Conservation (phyloP, 30 jellyfish, hydroid and myxozoan genomes). For the Hydra vulgaris region DNA sequence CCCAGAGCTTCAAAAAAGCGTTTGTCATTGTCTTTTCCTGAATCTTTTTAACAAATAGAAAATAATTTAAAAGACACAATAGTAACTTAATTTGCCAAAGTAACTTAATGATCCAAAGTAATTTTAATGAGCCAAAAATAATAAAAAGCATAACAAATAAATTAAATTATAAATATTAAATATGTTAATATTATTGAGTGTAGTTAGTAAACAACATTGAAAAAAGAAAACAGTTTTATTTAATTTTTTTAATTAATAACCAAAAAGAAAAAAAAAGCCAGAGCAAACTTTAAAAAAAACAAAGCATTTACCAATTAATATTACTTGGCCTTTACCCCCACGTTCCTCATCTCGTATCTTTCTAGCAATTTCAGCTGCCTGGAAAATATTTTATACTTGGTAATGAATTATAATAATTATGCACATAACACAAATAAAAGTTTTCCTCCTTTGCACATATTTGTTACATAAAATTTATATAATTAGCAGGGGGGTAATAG, state of each 20-base stretch:
- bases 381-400: not conserved
- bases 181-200: too few relatives aligned
- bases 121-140: not conserved
- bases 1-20: conserved; percentile 74
- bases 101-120: not conserved
- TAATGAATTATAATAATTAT: too few relatives aligned
- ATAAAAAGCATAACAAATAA: not conserved
- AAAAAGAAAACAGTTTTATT: too few relatives aligned
- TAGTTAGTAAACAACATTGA: too few relatives aligned
- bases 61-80: not conserved
- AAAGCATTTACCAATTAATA: conserved; percentile 63
- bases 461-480: too few relatives aligned
- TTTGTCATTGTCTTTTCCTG: conserved; percentile 75
- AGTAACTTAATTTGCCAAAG: not conserved
- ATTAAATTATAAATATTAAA: too few relatives aligned
- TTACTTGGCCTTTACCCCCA: conserved; percentile 82
- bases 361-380: conserved; percentile 96
- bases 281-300: too few relatives aligned
- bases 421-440: too few relatives aligned
- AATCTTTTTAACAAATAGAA: conserved; percentile 47
- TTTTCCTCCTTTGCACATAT: too few relatives aligned
- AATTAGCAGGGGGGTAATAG: too few relatives aligned
- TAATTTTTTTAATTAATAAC: too few relatives aligned
- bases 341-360: conserved; percentile 81
- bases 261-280: too few relatives aligned